These are phyloP conservation scores for Ammospiza maritima DNA, from an alignment of 2,797 vertebrate species.

Conservation along the genomic window DNA sequence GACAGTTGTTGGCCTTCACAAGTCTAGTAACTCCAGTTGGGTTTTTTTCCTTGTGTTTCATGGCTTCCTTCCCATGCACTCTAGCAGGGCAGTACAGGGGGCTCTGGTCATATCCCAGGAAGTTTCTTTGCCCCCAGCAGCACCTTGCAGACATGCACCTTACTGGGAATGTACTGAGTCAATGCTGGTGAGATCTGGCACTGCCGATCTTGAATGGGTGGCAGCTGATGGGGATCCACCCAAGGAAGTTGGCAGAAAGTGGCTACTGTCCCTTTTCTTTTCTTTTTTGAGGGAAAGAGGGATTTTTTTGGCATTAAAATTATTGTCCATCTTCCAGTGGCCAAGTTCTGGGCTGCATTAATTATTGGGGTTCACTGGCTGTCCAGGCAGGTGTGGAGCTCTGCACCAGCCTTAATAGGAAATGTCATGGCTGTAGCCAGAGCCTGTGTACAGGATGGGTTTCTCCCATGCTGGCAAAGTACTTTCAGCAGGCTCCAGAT, in stretches of 20 bases:
- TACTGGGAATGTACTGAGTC: conserved; percentile 16
- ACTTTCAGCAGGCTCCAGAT: not conserved
- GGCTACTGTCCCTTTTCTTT: conserved; percentile 55
- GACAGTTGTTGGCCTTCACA: not conserved
- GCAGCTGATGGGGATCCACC: conserved; percentile 6
- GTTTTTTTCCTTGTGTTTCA: not conserved
- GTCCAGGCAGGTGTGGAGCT: not conserved
- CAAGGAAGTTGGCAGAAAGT: conserved; percentile 11
- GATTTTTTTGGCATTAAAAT: conserved; percentile 53
- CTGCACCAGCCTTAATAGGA: not conserved
- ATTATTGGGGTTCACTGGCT: not conserved
- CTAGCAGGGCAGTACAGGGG: not conserved
- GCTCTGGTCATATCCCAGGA: not conserved
- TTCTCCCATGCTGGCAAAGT: not conserved
- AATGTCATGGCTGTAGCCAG: not conserved
- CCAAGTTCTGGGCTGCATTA: conserved; percentile 54
- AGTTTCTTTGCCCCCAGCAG: conserved; percentile 26
- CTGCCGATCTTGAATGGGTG: not conserved
- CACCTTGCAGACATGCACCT: conserved; percentile 42
- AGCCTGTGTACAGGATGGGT: not conserved
- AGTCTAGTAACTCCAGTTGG: not conserved
- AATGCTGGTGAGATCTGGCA: not conserved
- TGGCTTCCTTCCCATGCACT: not conserved
- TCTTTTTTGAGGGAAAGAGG: conserved; percentile 6
- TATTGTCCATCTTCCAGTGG: conserved; percentile 46